Conservation (phyloP, 2,113 vertebrate species). For the Helogale parvula region DNA sequence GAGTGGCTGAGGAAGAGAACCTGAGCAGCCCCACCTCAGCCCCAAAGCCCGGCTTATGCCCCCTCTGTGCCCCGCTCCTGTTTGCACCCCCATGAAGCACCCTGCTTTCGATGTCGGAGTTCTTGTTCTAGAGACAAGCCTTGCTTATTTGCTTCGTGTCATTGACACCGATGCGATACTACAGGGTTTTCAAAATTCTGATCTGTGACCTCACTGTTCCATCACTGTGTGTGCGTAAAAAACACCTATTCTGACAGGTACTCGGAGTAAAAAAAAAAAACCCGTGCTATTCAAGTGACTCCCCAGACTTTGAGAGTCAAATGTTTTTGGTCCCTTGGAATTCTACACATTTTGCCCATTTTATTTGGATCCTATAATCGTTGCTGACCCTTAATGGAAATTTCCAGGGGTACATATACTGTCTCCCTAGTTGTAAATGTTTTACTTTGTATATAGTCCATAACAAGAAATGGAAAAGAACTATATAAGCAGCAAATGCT, state of each 20-base stretch:
- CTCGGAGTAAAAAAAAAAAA: neutral
- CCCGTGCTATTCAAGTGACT: neutral
- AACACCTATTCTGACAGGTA: slow-evolving; percentile 17
- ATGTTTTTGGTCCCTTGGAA: slow-evolving; percentile 4
- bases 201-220: neutral
- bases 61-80: neutral
- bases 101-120: neutral
- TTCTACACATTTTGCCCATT: neutral
- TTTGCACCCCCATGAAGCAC: neutral
- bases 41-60: neutral
- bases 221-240: neutral
- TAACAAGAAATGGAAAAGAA: slow-evolving; percentile 45
- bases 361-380: neutral
- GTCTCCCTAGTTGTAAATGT: slow-evolving; percentile 21
- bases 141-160: slow-evolving; percentile 6
- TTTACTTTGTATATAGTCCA: slow-evolving; percentile 9
- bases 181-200: neutral
- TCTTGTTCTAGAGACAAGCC: neutral
- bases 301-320: neutral
- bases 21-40: neutral
- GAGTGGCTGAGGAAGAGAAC: neutral
- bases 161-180: neutral
- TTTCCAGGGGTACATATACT: neutral
- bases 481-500: slow-evolving; percentile 26
- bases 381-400: slow-evolving; percentile 2